A percentile compares a stretch with the other conserved stretches of the same genome.
These are phyloP conservation scores for Cyrtodaria siliqua DNA, from an alignment of 2,888 invertebrate genomes.

Conservation along the genomic window DNA sequence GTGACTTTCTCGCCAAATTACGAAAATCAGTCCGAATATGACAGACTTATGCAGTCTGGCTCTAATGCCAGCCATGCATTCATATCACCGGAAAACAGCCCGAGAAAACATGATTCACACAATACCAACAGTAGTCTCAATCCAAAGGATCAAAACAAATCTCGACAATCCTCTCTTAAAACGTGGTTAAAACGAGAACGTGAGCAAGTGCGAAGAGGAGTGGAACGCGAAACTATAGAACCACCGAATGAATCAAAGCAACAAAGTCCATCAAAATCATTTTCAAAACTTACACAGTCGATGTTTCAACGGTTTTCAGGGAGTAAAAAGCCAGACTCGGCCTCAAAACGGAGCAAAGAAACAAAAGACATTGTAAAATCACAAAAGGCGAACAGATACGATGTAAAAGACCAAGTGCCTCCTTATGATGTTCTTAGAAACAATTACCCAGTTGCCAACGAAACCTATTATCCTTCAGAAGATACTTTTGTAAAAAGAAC, in stretches of 20 bases:
- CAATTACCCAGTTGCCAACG: slow-evolving; percentile 3
- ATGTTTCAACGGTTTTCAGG: slow-evolving; percentile 76
- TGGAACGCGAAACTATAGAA: slow-evolving; percentile 48
- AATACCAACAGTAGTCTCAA: not conserved
- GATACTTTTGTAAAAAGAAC: not conserved
- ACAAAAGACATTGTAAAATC: slow-evolving; percentile 12
- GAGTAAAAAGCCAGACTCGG: slow-evolving; percentile 44
- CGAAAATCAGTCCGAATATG: slow-evolving; percentile 69
- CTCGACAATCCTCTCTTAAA: slow-evolving; percentile 74
- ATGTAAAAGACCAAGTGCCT: not conserved
- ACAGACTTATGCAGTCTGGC: slow-evolving; percentile 14
- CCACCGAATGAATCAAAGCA: slow-evolving; percentile 34
- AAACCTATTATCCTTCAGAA: slow-evolving; percentile 2
- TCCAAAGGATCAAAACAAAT: slow-evolving; percentile 40
- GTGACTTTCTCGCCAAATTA: slow-evolving; percentile 56
- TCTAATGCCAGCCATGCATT: not conserved
- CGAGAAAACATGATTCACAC: slow-evolving; percentile 11
- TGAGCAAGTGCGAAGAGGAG: slow-evolving; percentile 61
- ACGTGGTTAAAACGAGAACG: slow-evolving; percentile 78
- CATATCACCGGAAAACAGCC: not conserved
- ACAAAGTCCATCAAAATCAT: slow-evolving; percentile 60
- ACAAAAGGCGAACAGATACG: slow-evolving; percentile 6
- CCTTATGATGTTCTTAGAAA: slow-evolving; percentile 29
- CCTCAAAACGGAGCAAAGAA: slow-evolving; percentile 39
- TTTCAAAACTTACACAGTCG: slow-evolving; percentile 74